Conservation (phyloP, 2,888 invertebrate genomes). For the Eueremaeus valkanovi region DNA sequence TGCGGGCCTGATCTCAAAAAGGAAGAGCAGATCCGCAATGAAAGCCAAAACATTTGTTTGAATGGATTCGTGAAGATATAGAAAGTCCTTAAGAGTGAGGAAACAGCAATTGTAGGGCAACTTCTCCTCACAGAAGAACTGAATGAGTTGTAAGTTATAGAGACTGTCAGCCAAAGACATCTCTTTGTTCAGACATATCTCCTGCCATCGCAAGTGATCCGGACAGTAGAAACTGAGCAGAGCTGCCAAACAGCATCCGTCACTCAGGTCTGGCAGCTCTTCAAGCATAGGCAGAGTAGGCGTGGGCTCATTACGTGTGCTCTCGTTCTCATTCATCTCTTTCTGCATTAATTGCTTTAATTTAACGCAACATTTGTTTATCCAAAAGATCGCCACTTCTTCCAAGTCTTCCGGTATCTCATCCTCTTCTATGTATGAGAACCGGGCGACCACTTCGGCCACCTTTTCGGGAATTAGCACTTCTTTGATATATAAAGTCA, state of each 20-base stretch:
- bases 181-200: conserved; percentile 54
- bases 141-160: conserved; percentile 81
- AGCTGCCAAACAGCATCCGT: conserved; percentile 81
- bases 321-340: conserved; percentile 42
- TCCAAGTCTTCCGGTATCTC: conserved; percentile 55
- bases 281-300: conserved; percentile 59
- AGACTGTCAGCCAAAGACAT: conserved; percentile 70
- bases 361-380: conserved; percentile 78
- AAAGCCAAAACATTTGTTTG: conserved; percentile 83
- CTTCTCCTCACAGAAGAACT: conserved; percentile 76
- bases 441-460: conserved; percentile 70
- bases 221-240: conserved; percentile 88
- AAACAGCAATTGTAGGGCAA: conserved; percentile 86
- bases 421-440: conserved; percentile 53
- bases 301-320: conserved; percentile 39
- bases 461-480: conserved; percentile 83
- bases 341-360: conserved; percentile 55
- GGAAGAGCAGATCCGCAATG: conserved; percentile 87
- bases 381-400: conserved; percentile 79
- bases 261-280: conserved; percentile 80
- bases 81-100: conserved; percentile 90
- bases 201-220: conserved; percentile 67
- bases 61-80: conserved; percentile 88
- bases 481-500: conserved; percentile 88
- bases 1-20: conserved; percentile 86